phyloP scores from a whole-genome alignment of 2,113 vertebrate species.

The Sapajus apella region DNA sequence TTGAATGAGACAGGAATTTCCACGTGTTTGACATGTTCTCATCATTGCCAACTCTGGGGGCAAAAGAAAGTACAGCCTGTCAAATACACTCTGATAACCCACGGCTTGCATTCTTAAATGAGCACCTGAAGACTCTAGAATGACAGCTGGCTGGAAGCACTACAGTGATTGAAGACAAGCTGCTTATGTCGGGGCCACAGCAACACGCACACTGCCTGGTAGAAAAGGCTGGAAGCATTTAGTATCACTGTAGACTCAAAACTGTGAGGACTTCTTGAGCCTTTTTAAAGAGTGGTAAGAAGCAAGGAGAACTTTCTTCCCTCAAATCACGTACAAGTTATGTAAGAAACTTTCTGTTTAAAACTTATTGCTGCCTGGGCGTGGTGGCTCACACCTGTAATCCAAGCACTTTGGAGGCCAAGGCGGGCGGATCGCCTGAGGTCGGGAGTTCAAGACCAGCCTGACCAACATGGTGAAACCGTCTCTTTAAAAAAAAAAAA shows the following conservation, averaged over 20 bases:
- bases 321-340: neutral
- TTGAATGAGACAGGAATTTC: slow-evolving; percentile 95
- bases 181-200: neutral
- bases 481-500: too few relatives aligned
- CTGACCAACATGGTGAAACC: too few relatives aligned
- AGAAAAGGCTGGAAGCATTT: neutral
- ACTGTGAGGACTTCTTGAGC: neutral
- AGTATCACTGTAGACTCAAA: neutral
- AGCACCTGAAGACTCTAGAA: neutral
- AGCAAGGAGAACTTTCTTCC: neutral
- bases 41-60: slow-evolving; percentile 91
- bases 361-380: neutral
- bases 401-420: too few relatives aligned
- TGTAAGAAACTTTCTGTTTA: neutral
- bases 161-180: neutral
- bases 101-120: neutral
- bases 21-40: slow-evolving; percentile 91
- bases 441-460: too few relatives aligned
- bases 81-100: neutral
- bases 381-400: too few relatives aligned
- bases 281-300: neutral
- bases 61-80: slow-evolving; percentile 23
- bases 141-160: neutral
- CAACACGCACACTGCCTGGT: neutral
- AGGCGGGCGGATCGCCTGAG: too few relatives aligned